phyloP scores from a whole-genome alignment of 2,888 invertebrate species.

The Cryptocephalus primarius region DNA sequence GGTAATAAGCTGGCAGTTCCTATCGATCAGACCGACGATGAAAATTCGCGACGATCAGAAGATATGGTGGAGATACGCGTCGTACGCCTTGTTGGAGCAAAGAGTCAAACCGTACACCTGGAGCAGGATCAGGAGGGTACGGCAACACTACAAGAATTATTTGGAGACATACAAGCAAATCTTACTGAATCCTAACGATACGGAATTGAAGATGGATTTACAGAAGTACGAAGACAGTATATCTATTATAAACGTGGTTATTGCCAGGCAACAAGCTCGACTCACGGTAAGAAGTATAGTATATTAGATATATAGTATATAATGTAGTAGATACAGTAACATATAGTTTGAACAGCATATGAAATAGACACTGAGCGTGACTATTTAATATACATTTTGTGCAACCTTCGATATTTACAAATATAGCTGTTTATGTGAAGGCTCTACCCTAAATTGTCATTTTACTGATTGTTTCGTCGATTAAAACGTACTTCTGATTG shows the following conservation, averaged over 20 bases:
- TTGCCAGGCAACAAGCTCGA: slow-evolving; percentile 71
- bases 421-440: too few relatives aligned
- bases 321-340: background rate
- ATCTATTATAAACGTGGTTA: slow-evolving; percentile 61
- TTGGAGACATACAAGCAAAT: slow-evolving; percentile 60
- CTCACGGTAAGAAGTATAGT: slow-evolving; percentile 47
- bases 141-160: slow-evolving; percentile 59
- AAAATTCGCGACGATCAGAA: slow-evolving; percentile 44
- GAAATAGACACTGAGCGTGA: too few relatives aligned
- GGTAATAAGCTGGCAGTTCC: slow-evolving; percentile 50
- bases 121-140: slow-evolving; percentile 55
- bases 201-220: slow-evolving; percentile 60
- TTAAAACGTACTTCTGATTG: too few relatives aligned
- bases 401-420: too few relatives aligned
- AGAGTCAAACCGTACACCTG: slow-evolving; percentile 64
- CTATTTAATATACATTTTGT: too few relatives aligned
- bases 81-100: slow-evolving; percentile 57
- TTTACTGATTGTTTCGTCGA: too few relatives aligned
- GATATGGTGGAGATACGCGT: slow-evolving; percentile 71
- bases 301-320: background rate
- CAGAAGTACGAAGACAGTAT: slow-evolving; percentile 66
- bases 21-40: slow-evolving; percentile 28
- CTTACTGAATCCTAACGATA: slow-evolving; percentile 59
- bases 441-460: too few relatives aligned
- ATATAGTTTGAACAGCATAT: too few relatives aligned